phyloP scores from a whole-genome alignment of 1,140 invertebrate species.

The Macrobrachium rosenbergii region DNA sequence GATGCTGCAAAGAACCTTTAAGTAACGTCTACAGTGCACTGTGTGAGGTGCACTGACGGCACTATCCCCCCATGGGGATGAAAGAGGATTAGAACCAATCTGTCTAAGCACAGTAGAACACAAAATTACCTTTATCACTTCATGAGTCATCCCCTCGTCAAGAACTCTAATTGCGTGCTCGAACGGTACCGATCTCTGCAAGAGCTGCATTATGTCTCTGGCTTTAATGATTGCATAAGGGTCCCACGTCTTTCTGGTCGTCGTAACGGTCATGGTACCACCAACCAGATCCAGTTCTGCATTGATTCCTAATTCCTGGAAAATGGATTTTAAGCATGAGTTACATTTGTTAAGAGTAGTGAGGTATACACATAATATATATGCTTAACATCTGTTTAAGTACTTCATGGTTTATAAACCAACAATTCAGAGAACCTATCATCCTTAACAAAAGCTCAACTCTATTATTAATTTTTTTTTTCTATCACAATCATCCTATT shows the following conservation, averaged over 20 bases:
- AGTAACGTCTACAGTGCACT: no score
- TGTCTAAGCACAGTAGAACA: not conserved
- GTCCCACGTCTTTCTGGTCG: slow-evolving; percentile 98
- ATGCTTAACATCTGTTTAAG: no score
- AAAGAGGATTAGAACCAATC: not conserved
- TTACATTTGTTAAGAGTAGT: not conserved
- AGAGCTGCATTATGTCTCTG: slow-evolving; percentile 93
- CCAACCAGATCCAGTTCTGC: slow-evolving; percentile 95
- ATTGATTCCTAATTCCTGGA: slow-evolving; percentile 81
- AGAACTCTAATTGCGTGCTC: slow-evolving; percentile 91
- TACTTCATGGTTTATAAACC: no score
- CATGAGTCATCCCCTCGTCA: slow-evolving; percentile 89
- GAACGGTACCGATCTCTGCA: slow-evolving; percentile 96
- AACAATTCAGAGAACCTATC: no score
- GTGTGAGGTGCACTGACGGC: no score
- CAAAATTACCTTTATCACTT: slow-evolving; percentile 96
- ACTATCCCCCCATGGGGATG: no score
- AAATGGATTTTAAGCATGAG: not conserved
- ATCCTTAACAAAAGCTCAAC: no score
- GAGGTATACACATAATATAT: no score
- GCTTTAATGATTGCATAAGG: slow-evolving; percentile 98
- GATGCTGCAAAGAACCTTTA: no score
- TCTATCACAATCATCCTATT: no score
- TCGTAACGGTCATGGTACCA: slow-evolving; percentile 95
- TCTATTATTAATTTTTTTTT: no score